Percentiles rank a stretch among this genome's conserved stretches.
These are phyloP conservation scores for Acyrthosiphon pisum DNA, from an alignment of 1,140 invertebrate genomes.

Conservation along the genomic window DNA sequence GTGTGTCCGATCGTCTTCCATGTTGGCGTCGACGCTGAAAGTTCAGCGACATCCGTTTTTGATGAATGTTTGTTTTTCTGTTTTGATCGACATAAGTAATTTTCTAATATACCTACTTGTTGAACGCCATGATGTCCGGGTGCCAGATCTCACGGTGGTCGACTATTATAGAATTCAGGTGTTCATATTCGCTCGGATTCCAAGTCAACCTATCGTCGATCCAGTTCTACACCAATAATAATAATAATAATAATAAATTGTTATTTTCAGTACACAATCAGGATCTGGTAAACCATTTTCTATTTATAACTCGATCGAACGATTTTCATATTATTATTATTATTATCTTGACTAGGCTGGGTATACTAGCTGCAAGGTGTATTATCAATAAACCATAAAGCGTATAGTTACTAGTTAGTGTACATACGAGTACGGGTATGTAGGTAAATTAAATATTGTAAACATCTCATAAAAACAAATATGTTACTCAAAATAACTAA, in stretches of 20 bases:
- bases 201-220: conserved; percentile 25
- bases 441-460: not conserved
- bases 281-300: not conserved
- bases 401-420: not conserved
- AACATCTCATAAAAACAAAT: not conserved
- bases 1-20: conserved; percentile 35
- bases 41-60: not conserved
- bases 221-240: conserved; percentile 37
- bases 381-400: not conserved
- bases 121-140: conserved; percentile 39
- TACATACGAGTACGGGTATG: not conserved
- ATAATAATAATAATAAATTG: not conserved
- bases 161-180: not conserved
- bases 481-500: not conserved
- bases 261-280: not conserved
- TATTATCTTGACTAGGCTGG: not conserved
- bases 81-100: not conserved
- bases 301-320: not conserved
- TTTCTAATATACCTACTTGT: conserved; percentile 35
- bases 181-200: not conserved
- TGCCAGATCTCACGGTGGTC: conserved; percentile 30
- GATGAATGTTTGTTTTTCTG: not conserved
- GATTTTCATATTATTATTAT: not conserved
- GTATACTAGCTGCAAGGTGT: not conserved
- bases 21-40: conserved; percentile 6